Percentiles rank a stretch among this genome's conserved stretches.
Evolutionary conservation across 2,797 vertebrate genomes (phyloP).

Genomic region (Tauraco hartlaubi): DNA sequence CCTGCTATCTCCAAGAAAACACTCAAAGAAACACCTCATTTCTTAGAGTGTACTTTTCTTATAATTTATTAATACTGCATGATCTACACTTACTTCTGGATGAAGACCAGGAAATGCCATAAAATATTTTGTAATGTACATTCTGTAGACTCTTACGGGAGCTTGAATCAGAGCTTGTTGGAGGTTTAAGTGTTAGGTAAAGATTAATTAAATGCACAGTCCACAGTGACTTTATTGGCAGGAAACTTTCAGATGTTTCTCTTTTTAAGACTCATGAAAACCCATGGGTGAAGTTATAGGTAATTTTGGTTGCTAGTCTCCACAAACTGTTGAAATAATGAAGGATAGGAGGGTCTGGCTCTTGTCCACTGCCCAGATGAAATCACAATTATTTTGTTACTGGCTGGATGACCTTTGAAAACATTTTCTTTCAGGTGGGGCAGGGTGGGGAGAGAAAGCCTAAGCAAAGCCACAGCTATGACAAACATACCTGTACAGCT

Average conservation of each 20-base stretch:
- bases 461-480: neutral
- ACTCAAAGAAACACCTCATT: neutral
- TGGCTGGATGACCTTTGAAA: neutral
- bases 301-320: neutral
- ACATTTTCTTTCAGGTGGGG: neutral
- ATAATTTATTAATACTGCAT: neutral
- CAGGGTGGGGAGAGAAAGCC: neutral
- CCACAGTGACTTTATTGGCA: neutral
- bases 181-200: neutral
- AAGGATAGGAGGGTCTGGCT: neutral
- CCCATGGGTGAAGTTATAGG: neutral
- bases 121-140: neutral
- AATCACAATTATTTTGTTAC: neutral
- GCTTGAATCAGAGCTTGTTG: neutral
- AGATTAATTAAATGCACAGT: neutral
- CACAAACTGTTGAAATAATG: neutral
- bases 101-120: neutral
- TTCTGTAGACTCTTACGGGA: neutral
- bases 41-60: neutral
- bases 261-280: neutral
- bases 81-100: neutral
- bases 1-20: neutral
- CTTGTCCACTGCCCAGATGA: neutral
- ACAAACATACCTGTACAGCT: neutral
- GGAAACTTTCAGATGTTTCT: neutral